Conservation (phyloP, 64 coral and sea anemone species). For the Catalaphyllia jardinei region DNA sequence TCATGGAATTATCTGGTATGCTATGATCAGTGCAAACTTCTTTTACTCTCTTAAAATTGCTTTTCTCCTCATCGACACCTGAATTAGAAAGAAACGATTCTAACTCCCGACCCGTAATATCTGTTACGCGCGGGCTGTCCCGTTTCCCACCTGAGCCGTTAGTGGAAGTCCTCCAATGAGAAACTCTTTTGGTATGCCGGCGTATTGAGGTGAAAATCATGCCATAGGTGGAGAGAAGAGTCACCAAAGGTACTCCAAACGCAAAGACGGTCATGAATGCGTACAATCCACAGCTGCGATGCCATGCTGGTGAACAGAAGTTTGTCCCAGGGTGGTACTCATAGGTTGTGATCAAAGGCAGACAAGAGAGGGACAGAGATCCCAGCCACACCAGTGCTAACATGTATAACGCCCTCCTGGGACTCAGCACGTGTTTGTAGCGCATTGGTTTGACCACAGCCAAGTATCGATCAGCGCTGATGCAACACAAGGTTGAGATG, state of each 20-base stretch:
- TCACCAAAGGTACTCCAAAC: constrained; percentile 73
- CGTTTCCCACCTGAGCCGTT: not conserved
- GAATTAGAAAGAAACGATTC: constrained; percentile 1
- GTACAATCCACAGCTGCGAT: constrained; percentile 69
- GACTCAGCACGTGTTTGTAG: constrained; percentile 69
- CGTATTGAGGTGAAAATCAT: constrained; percentile 76
- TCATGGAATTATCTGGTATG: not conserved
- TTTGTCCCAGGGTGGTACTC: constrained; percentile 76
- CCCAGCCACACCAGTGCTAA: constrained; percentile 52
- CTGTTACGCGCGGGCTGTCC: not conserved
- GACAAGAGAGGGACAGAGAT: constrained; percentile 55
- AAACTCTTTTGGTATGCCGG: constrained; percentile 60
- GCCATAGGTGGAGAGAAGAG: constrained; percentile 77
- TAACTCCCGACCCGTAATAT: not conserved
- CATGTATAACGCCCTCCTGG: constrained; percentile 56
- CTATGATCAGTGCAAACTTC: not conserved
- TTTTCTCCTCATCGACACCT: not conserved
- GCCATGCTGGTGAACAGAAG: constrained; percentile 83
- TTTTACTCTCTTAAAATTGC: not conserved
- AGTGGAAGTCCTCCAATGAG: constrained; percentile 45
- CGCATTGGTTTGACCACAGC: constrained; percentile 88
- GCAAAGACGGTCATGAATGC: constrained; percentile 64
- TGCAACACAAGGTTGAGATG: constrained; percentile 84
- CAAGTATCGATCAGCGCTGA: constrained; percentile 89
- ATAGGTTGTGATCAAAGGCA: constrained; percentile 69